Conservation (phyloP, 2,113 vertebrate species). For the Brachypodius melanocephalos region DNA sequence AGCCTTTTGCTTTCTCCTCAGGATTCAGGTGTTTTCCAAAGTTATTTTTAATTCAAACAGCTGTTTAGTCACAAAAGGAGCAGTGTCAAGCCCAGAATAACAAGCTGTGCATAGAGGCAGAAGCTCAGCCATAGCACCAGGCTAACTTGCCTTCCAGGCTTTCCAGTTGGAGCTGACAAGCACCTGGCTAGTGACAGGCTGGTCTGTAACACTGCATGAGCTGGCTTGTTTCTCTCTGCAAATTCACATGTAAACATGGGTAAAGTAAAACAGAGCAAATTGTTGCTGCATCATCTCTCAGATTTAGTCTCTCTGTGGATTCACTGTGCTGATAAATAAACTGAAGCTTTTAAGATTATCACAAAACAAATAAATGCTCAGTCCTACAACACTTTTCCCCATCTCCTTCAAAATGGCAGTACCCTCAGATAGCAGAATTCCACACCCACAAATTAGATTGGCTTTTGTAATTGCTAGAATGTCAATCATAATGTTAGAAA, state of each 20-base stretch:
- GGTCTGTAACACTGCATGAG: conserved; percentile 1
- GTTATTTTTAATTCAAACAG: conserved; percentile 18
- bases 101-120: not conserved
- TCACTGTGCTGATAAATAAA: not conserved
- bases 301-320: not conserved
- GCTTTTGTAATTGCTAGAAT: not conserved
- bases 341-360: not conserved
- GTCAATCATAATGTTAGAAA: not conserved
- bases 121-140: not conserved
- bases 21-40: not conserved
- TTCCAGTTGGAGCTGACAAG: not conserved
- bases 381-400: not conserved
- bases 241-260: not conserved
- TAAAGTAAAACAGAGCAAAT: not conserved
- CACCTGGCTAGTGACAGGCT: not conserved
- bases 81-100: not conserved
- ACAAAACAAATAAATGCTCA: not conserved
- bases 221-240: not conserved
- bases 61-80: not conserved
- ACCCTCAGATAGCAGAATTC: not conserved
- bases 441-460: not conserved
- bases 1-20: not conserved
- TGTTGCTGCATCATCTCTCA: not conserved
- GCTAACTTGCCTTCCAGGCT: not conserved
- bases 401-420: not conserved